A percentile compares a stretch with the other conserved stretches of the same genome.
phyloP scores from a whole-genome alignment of 2,888 invertebrate species.

The Hydraecia micacea region DNA sequence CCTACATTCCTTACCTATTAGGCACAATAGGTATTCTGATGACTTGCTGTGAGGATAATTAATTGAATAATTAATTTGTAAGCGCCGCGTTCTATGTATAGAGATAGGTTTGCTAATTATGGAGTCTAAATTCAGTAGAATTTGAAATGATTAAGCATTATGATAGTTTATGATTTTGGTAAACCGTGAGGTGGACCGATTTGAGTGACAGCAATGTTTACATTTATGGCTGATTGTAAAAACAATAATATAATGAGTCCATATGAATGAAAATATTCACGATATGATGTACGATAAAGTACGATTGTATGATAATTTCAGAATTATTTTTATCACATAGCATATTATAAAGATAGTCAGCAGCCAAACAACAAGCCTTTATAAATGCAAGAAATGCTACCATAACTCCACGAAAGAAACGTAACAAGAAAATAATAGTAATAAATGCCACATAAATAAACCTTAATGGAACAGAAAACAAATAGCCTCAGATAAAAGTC shows the following conservation, averaged over 20 bases:
- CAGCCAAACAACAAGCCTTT: not conserved
- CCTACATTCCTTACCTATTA: conserved; percentile 35
- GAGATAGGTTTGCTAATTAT: conserved; percentile 6
- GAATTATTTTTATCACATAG: no score
- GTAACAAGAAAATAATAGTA: conserved; percentile 31
- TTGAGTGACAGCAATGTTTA: not conserved
- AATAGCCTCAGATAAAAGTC: conserved; percentile 45
- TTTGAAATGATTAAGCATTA: not conserved
- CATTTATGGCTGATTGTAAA: not conserved
- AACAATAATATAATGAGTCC: no score
- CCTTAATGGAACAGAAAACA: conserved; percentile 43
- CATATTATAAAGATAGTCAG: not conserved
- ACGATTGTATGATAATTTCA: no score
- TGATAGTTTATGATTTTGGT: not conserved
- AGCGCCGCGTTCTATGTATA: conserved; percentile 3
- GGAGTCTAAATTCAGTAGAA: not conserved
- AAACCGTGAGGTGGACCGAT: not conserved
- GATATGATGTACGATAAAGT: no score
- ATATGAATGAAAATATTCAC: no score
- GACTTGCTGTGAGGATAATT: conserved; percentile 30
- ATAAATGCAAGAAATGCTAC: not conserved
- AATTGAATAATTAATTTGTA: conserved; percentile 46
- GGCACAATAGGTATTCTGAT: conserved; percentile 36
- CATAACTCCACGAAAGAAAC: not conserved
- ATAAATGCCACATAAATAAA: conserved; percentile 46